A percentile compares a stretch with the other conserved stretches of the same genome.
Conservation (phyloP, 2,888 invertebrate genomes). For the Hirtodrosophila cameraria region DNA sequence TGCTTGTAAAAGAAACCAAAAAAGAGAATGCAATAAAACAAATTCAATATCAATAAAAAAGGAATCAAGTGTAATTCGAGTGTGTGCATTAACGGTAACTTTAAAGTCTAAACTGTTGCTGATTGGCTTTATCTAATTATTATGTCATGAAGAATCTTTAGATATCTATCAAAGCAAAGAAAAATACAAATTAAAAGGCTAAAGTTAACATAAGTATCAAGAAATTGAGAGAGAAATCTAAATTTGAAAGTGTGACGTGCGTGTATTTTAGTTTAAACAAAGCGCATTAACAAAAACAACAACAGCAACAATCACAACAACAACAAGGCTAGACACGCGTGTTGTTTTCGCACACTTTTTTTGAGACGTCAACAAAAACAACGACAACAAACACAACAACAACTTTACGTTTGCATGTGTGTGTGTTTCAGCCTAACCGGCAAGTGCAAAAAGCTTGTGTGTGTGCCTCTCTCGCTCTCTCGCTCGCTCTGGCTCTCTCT, state of each 20-base stretch:
- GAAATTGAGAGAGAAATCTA: slow-evolving; percentile 8
- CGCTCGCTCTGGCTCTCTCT: slow-evolving; percentile 4
- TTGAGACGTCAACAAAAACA: slow-evolving; percentile 26
- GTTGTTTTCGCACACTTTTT: slow-evolving; percentile 47
- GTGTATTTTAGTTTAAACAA: slow-evolving; percentile 34
- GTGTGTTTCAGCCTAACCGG: slow-evolving; percentile 43
- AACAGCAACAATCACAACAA: slow-evolving; percentile 18
- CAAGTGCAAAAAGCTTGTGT: slow-evolving; percentile 49
- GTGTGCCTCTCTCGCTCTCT: slow-evolving; percentile 31
- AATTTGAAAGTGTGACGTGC: slow-evolving; percentile 33
- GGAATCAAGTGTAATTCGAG: slow-evolving; percentile 24
- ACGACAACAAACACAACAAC: slow-evolving; percentile 12
- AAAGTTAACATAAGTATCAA: too few species aligned
- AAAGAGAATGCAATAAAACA: slow-evolving; percentile 24
- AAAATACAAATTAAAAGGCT: slow-evolving; percentile 14
- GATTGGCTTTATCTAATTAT: slow-evolving; percentile 42
- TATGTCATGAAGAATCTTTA: slow-evolving; percentile 63
- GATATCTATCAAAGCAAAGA: slow-evolving; percentile 19
- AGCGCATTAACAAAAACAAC: slow-evolving; percentile 20
- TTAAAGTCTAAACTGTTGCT: slow-evolving; percentile 44
- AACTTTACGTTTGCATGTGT: slow-evolving; percentile 33
- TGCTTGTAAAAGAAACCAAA: slow-evolving; percentile 14
- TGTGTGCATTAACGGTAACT: slow-evolving; percentile 37
- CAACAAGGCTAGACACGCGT: slow-evolving; percentile 46
- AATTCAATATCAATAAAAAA: slow-evolving; percentile 9